phyloP scores from a whole-genome alignment of 2,888 invertebrate species.

The Allygus modestus region DNA sequence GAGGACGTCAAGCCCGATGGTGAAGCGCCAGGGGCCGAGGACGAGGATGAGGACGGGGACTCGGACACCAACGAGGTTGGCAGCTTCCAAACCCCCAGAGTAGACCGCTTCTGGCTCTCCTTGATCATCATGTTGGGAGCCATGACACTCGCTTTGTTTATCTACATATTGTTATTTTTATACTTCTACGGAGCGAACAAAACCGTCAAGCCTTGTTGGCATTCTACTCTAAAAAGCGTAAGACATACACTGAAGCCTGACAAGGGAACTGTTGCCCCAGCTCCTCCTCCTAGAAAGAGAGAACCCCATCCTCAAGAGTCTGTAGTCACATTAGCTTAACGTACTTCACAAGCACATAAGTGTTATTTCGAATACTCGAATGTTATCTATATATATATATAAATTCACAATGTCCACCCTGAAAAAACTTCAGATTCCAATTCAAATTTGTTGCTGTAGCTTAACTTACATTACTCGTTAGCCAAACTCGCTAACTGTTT shows the following conservation, averaged over 20 bases:
- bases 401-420: too few relatives aligned
- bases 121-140: conserved; percentile 81
- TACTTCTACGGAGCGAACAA: conserved; percentile 86
- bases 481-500: too few relatives aligned
- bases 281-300: conserved; percentile 50
- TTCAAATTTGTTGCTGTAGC: too few relatives aligned
- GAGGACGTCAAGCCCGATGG: conserved; percentile 52
- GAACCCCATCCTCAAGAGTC: conserved; percentile 6
- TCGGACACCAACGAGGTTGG: conserved; percentile 75
- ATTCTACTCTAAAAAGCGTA: background rate
- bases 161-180: conserved; percentile 83
- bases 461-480: too few relatives aligned
- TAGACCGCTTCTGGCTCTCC: conserved; percentile 70
- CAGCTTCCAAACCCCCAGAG: conserved; percentile 73
- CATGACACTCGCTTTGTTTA: conserved; percentile 81
- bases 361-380: too few relatives aligned
- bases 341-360: too few relatives aligned
- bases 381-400: too few relatives aligned
- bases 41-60: conserved; percentile 74
- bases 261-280: background rate
- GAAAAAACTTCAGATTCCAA: too few relatives aligned
- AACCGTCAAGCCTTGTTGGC: conserved; percentile 58
- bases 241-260: background rate
- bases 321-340: background rate
- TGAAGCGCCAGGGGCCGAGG: conserved; percentile 65